Evolutionary conservation across 2,113 vertebrate species (phyloP).

Genomic region (Gnathonemus echidnorhynchus): DNA sequence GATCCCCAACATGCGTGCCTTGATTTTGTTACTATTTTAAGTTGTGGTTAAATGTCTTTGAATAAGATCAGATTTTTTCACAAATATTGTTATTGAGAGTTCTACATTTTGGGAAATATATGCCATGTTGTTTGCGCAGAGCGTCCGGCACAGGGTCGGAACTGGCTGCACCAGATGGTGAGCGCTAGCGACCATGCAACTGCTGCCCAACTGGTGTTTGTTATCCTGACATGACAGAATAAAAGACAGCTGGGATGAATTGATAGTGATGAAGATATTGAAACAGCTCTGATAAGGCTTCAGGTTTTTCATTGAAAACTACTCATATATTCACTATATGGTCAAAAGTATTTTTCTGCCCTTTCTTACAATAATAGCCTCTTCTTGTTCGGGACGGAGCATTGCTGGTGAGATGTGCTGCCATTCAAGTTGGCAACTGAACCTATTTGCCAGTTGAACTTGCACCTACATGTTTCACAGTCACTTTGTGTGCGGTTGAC

Average conservation of each 20-base stretch:
- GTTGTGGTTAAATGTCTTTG: not conserved
- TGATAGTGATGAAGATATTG: not conserved
- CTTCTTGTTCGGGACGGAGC: not conserved
- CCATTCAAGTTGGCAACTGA: not conserved
- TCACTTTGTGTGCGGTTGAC: not conserved
- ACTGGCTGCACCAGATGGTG: not conserved
- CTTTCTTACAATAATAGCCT: not conserved
- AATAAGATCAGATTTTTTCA: not conserved
- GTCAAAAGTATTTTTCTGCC: not conserved
- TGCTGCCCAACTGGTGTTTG: not conserved
- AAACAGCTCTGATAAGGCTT: not conserved
- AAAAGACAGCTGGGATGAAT: not conserved
- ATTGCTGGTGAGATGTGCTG: not conserved
- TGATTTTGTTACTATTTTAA: not conserved
- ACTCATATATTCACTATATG: not conserved
- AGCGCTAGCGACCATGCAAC: not conserved
- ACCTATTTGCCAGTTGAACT: not conserved
- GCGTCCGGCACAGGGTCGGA: not conserved
- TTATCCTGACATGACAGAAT: not conserved
- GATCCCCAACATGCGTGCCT: not conserved
- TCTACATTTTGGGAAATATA: not conserved
- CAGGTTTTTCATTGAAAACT: not conserved
- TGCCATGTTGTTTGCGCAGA: not conserved
- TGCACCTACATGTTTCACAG: not conserved
- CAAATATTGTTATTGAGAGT: not conserved